Conservation (phyloP, 2,888 invertebrate genomes). For the Limnephilus lunatus region DNA sequence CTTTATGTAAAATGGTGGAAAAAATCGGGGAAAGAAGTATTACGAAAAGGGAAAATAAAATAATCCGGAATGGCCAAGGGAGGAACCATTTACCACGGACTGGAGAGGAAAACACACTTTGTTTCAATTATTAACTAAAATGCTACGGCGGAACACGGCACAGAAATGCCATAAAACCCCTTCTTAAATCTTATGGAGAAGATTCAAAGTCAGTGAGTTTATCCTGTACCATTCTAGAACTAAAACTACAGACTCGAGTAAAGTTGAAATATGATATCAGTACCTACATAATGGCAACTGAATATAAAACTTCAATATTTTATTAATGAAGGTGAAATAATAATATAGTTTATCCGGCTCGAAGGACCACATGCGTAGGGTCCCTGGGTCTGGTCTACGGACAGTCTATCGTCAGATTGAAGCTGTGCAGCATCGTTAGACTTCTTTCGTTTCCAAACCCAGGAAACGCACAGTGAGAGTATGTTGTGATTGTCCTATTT, state of each 20-base stretch:
- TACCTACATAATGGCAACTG: too few species aligned
- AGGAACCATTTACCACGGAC: slow-evolving; percentile 24
- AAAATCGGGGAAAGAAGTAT: slow-evolving; percentile 37
- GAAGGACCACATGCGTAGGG: too few species aligned
- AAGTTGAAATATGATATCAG: background rate
- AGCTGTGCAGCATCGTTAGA: too few species aligned
- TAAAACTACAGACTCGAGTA: background rate
- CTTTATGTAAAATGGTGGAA: slow-evolving; percentile 25
- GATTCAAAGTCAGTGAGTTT: background rate
- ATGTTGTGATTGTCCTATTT: too few species aligned
- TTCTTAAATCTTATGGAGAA: background rate
- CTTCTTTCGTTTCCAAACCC: too few species aligned
- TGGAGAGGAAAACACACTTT: slow-evolving; percentile 41
- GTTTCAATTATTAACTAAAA: slow-evolving; percentile 66
- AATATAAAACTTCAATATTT: too few species aligned
- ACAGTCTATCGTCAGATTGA: too few species aligned
- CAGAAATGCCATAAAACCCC: slow-evolving; percentile 27
- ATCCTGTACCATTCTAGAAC: background rate
- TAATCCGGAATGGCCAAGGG: slow-evolving; percentile 46
- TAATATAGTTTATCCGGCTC: too few species aligned
- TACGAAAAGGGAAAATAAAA: slow-evolving; percentile 49
- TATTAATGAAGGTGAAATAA: too few species aligned
- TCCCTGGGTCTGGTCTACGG: too few species aligned
- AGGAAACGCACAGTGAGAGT: too few species aligned
- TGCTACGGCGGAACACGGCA: slow-evolving; percentile 53